These are phyloP conservation scores for Peromyscus aztecus DNA, from an alignment of 2,797 vertebrate species.

Conservation along the genomic window DNA sequence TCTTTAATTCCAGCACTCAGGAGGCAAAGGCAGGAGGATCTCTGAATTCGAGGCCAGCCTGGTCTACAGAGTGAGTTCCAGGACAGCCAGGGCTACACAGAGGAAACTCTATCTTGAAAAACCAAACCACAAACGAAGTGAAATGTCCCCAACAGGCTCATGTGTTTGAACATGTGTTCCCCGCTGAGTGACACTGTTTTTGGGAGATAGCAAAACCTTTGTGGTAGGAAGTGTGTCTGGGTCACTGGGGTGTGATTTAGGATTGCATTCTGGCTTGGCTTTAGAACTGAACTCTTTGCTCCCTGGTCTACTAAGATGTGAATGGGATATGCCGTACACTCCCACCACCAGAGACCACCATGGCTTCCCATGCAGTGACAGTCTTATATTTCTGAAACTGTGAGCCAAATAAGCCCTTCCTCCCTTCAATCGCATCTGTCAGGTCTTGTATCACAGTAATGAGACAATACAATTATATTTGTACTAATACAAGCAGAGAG, in stretches of 20 bases:
- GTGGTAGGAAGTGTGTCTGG: background rate
- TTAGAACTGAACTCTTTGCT: background rate
- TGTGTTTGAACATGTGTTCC: background rate
- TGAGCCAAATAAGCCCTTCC: background rate
- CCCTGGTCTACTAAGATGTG: background rate
- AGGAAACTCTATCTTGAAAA: background rate
- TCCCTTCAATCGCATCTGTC: background rate
- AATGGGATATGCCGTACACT: background rate
- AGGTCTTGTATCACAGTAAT: background rate
- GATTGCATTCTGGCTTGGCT: background rate
- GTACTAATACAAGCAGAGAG: background rate
- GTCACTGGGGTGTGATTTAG: background rate
- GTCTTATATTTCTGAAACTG: background rate
- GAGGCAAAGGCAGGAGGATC: background rate
- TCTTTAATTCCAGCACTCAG: background rate
- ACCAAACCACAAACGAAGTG: background rate
- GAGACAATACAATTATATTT: background rate
- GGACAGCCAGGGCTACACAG: background rate
- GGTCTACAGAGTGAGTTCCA: background rate
- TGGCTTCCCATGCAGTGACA: background rate
- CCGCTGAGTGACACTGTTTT: background rate
- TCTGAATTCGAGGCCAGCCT: background rate
- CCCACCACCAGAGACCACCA: too few species aligned
- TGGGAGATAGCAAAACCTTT: background rate
- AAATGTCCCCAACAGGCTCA: background rate